A percentile compares a stretch with the other conserved stretches of the same genome.
Evolutionary conservation across 2,797 vertebrate species (phyloP).

Genomic region (Neostethus bicornis): DNA sequence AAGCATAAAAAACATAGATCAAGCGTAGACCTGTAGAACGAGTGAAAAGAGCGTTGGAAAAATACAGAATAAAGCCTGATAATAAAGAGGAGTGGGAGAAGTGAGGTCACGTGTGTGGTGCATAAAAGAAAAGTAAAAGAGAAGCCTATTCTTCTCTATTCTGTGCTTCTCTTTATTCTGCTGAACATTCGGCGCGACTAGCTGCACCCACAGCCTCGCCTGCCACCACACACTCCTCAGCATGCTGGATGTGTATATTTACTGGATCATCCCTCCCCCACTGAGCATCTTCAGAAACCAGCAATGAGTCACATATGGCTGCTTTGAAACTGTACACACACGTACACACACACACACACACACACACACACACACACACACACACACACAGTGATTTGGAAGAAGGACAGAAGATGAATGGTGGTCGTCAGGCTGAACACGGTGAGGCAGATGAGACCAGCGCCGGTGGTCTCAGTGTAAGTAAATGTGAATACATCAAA

Average conservation of each 20-base stretch:
- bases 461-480: constrained; percentile 7
- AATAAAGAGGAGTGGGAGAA: constrained; percentile 13
- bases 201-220: constrained; percentile 44
- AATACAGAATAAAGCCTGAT: constrained; percentile 25
- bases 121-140: constrained; percentile 18
- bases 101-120: constrained; percentile 37
- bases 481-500: background rate
- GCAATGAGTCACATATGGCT: constrained; percentile 45
- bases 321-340: constrained; percentile 6
- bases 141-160: constrained; percentile 28
- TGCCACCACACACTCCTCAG: constrained; percentile 46
- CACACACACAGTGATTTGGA: background rate
- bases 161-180: constrained; percentile 45
- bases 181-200: constrained; percentile 35
- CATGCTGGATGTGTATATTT: constrained; percentile 30
- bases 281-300: constrained; percentile 35
- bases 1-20: background rate
- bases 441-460: constrained; percentile 6
- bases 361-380: constrained; percentile 6
- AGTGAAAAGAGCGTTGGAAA: constrained; percentile 24
- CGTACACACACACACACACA: constrained; percentile 5
- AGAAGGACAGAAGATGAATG: constrained; percentile 1
- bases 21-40: constrained; percentile 7
- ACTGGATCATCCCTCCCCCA: constrained; percentile 40
- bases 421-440: constrained; percentile 14